A percentile compares a stretch with the other conserved stretches of the same genome.
These are phyloP conservation scores for Nansenia antarctica DNA, from an alignment of 2,113 vertebrate genomes.

Conservation along the genomic window DNA sequence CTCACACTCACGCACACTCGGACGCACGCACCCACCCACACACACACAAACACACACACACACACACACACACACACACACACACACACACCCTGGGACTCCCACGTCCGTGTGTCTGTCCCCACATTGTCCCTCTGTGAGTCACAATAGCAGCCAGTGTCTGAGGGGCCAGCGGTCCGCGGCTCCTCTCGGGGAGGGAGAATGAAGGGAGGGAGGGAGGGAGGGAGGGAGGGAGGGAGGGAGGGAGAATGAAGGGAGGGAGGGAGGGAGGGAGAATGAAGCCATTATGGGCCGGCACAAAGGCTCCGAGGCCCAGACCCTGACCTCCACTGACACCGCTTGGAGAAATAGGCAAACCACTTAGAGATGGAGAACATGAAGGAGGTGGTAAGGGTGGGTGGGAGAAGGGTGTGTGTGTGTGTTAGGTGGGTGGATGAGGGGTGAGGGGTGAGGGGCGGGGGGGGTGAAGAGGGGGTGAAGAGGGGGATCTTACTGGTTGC, in stretches of 20 bases:
- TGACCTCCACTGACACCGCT: conserved; percentile 67
- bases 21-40: no score
- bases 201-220: no score
- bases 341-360: conserved; percentile 28
- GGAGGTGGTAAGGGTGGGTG: conserved; percentile 36
- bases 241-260: no score
- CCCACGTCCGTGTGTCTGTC: conserved; percentile 23
- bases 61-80: not conserved
- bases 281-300: conserved; percentile 70
- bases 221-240: no score
- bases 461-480: conserved; percentile 13
- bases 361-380: conserved; percentile 46
- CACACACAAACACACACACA: not conserved
- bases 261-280: conserved; percentile 71
- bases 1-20: no score
- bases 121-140: conserved; percentile 32
- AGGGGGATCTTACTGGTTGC: conserved; percentile 26
- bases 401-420: not conserved
- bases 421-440: not conserved
- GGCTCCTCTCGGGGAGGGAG: conserved; percentile 54
- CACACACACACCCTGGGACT: conserved; percentile 19
- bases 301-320: conserved; percentile 65
- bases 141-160: conserved; percentile 67
- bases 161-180: conserved; percentile 45
- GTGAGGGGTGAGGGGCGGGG: conserved; percentile 34